Evolutionary conservation across 2,888 invertebrate species (phyloP).

Genomic region (Nineta flava): DNA sequence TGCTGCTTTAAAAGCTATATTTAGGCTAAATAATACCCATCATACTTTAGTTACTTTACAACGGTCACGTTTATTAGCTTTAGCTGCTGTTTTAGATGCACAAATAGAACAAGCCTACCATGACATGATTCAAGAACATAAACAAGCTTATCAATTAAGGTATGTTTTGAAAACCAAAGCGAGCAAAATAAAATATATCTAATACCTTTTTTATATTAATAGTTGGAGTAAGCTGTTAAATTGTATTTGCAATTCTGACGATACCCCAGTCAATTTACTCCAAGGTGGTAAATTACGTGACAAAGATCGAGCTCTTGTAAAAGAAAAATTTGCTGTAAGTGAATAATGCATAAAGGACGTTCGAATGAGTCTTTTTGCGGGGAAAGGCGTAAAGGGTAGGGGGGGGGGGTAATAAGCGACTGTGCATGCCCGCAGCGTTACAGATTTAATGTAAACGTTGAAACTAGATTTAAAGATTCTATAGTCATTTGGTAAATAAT

Average conservation of each 20-base stretch:
- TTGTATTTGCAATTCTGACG: slow-evolving; percentile 53
- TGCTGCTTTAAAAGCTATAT: slow-evolving; percentile 69
- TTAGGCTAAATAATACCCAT: slow-evolving; percentile 87
- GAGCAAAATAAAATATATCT: background rate
- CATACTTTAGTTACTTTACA: slow-evolving; percentile 87
- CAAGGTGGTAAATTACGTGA: slow-evolving; percentile 63
- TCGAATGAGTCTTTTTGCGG: no score
- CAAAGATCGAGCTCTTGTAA: slow-evolving; percentile 69
- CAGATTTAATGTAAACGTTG: no score
- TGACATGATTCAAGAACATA: slow-evolving; percentile 73
- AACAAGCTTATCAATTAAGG: slow-evolving; percentile 54
- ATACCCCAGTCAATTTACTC: slow-evolving; percentile 39
- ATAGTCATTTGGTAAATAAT: no score
- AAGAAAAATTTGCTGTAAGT: slow-evolving; percentile 77
- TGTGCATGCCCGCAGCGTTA: no score
- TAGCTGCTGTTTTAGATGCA: slow-evolving; percentile 67
- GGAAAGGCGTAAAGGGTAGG: background rate
- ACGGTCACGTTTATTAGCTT: slow-evolving; percentile 65
- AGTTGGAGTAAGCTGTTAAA: slow-evolving; percentile 75
- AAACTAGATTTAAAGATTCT: no score
- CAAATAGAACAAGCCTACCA: slow-evolving; percentile 75
- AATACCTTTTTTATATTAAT: slow-evolving; percentile 18
- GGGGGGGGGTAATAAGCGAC: no score
- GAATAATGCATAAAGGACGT: background rate
- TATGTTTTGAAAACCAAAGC: slow-evolving; percentile 15